These are phyloP conservation scores for Propithecus deckenii DNA, from an alignment of 2,797 vertebrate species.

Conservation along the genomic window DNA sequence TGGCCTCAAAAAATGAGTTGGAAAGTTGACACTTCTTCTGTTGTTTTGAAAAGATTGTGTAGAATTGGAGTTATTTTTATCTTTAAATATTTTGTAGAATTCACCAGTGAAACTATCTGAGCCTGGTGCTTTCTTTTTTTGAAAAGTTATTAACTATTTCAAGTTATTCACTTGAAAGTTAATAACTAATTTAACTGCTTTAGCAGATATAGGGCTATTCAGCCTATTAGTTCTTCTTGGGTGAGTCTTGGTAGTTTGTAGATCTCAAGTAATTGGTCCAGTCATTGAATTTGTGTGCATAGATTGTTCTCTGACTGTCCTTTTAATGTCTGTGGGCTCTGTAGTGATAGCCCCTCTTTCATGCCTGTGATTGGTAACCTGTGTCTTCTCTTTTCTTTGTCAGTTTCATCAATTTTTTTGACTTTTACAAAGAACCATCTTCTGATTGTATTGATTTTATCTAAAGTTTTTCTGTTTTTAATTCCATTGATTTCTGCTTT, in stretches of 20 bases:
- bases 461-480: not conserved
- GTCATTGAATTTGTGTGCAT: accelerated
- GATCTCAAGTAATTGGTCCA: not conserved
- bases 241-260: not conserved
- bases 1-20: too few relatives aligned
- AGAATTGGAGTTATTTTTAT: not conserved
- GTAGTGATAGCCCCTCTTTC: too few relatives aligned
- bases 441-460: not conserved
- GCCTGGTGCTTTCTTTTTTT: not conserved
- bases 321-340: accelerated
- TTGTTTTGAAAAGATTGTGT: not conserved
- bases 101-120: not conserved
- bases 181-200: too few relatives aligned
- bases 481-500: not conserved
- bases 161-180: not conserved
- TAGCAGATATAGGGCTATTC: too few relatives aligned
- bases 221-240: not conserved
- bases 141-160: not conserved
- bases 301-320: accelerated
- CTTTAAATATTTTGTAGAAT: not conserved
- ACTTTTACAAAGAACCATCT: not conserved
- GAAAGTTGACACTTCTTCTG: not conserved
- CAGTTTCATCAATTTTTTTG: not conserved
- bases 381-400: not conserved
- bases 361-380: accelerated